Conservation (phyloP, 2,797 vertebrate genomes). For the Enteromius fasciolatus region DNA sequence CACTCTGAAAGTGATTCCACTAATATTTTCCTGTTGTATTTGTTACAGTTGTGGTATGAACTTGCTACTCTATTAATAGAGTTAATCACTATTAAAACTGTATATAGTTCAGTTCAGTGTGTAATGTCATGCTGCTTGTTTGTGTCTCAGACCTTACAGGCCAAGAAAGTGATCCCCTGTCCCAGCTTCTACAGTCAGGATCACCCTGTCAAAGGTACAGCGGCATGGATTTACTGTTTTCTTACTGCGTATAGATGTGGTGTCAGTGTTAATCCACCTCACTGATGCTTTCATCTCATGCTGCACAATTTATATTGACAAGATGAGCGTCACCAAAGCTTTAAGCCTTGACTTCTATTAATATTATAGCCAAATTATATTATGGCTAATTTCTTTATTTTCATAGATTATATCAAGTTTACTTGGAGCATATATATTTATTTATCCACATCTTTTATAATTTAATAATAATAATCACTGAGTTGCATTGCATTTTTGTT, state of each 20-base stretch:
- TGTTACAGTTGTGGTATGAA: not conserved
- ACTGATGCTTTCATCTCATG: not conserved
- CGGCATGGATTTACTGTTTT: not conserved
- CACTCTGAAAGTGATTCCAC: not conserved
- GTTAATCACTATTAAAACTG: not conserved
- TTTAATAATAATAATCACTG: not conserved
- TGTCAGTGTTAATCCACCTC: not conserved
- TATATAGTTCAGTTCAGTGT: not conserved
- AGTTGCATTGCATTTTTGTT: not conserved
- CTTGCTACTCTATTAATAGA: not conserved
- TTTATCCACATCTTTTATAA: too few relatives aligned
- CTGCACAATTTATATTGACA: not conserved
- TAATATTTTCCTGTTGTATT: not conserved
- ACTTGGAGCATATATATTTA: too few relatives aligned
- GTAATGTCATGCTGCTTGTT: conserved; percentile 10
- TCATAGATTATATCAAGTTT: too few relatives aligned
- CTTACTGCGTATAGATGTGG: not conserved
- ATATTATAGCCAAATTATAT: not conserved
- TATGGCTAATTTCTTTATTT: too few relatives aligned
- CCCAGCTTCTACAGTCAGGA: conserved; percentile 90
- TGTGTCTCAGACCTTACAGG: conserved; percentile 82
- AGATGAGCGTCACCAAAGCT: not conserved
- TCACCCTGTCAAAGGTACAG: conserved; percentile 91
- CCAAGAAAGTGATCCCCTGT: conserved; percentile 92
- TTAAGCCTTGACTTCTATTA: not conserved